These are phyloP conservation scores for Parnassius mnemosyne DNA, from an alignment of 2,888 invertebrate genomes.

Conservation along the genomic window DNA sequence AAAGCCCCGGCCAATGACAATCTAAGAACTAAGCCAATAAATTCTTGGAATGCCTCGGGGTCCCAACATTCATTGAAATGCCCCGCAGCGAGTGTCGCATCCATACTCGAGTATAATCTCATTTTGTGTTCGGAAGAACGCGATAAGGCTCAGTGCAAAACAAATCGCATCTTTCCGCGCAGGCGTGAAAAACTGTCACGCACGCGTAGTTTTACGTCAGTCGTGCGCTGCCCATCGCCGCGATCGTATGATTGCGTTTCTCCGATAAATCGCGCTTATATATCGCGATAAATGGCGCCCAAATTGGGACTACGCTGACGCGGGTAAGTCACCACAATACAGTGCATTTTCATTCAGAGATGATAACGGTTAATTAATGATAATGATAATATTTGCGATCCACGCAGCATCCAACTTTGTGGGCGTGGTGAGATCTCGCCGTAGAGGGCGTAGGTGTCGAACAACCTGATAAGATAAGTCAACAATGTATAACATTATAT, in stretches of 20 bases:
- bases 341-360: slow-evolving; percentile 17
- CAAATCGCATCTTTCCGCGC: slow-evolving; percentile 63
- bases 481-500: slow-evolving; percentile 69
- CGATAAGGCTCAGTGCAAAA: slow-evolving; percentile 61
- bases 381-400: slow-evolving; percentile 37
- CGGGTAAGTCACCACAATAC: slow-evolving; percentile 64
- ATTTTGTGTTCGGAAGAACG: slow-evolving; percentile 51
- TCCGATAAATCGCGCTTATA: slow-evolving; percentile 46
- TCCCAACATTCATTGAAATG: slow-evolving; percentile 58
- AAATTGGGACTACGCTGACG: slow-evolving; percentile 63
- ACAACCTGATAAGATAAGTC: slow-evolving; percentile 71
- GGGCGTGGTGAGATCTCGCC: slow-evolving; percentile 70
- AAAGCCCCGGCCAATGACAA: slow-evolving; percentile 15
- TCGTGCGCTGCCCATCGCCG: slow-evolving; percentile 64
- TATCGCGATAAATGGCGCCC: slow-evolving; percentile 76
- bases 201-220: slow-evolving; percentile 60
- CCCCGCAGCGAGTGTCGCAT: slow-evolving; percentile 56
- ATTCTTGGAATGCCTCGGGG: slow-evolving; percentile 51
- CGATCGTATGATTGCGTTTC: slow-evolving; percentile 45
- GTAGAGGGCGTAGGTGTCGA: slow-evolving; percentile 58
- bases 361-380: neutral
- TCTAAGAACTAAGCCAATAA: slow-evolving; percentile 50
- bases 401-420: slow-evolving; percentile 59
- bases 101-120: slow-evolving; percentile 64
- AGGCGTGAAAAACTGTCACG: slow-evolving; percentile 63